Base-by-base conservation (phyloP, 2,888 invertebrate species). In the Cryptops parisi region DNA sequence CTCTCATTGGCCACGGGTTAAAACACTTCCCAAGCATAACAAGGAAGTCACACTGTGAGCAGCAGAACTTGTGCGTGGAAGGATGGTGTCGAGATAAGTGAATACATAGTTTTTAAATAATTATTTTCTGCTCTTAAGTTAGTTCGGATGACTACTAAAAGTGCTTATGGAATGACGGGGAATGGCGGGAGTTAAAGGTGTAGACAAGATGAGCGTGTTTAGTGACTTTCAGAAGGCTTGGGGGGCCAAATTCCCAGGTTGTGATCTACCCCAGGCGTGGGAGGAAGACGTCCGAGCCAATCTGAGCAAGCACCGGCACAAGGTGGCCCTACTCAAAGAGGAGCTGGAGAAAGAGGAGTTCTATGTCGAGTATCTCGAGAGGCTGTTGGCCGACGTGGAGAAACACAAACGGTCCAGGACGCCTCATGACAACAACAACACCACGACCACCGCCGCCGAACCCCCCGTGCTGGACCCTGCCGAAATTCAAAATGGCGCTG, bases 281-380 rank as follows among this genome's bases (percentile, higher is more conserved):
- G 88, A 88, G 71, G 87, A 86, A 73, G 87, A 89, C 76, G 87
- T 89, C 67, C 80, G 87, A 67, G 84, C 85, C 62, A 88, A 88
- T 74, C 77, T 90, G 64, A 79, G 82, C 65, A 84, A 86, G 72
- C 89, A 90, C 76, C 84, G 84, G 75, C 80, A 84, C 70, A 85
- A 84, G 76, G 86, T 88, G 59, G 74, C 78, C 60, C 77, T 82
- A 63, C 56, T 90, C 54, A 79, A 80, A 67, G 85, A 86, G 68
- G 88, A 89, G 70, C 74, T 90, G 59, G 86, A 87, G 67, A 87
- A 89, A 68, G 89, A 90, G 70, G 84, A 86, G 66, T 82, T 87
- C 65, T 89, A 89, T 66, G 88, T 89, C 12, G 86, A 87, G 67
- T 89, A 89, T 70, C 74, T 90, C 64, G 88, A 89, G 67, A 78